Conservation (phyloP, 2,888 invertebrate species). For the Drosophila anceps region DNA sequence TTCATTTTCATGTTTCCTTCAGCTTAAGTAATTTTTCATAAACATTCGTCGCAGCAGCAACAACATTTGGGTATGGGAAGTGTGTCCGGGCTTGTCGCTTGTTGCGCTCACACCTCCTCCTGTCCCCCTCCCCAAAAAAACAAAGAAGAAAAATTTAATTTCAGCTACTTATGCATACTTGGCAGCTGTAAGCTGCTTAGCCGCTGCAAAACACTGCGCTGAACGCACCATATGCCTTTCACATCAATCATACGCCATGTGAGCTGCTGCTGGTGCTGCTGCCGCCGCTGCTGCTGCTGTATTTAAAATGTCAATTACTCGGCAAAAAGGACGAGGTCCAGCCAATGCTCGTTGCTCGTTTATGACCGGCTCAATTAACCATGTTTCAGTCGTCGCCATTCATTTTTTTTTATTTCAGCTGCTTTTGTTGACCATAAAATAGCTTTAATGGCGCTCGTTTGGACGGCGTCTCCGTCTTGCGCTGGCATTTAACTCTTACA, state of each 20-base stretch:
- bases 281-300: conserved; percentile 18
- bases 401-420: conserved; percentile 39
- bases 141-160: conserved; percentile 62
- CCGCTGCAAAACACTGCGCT: conserved; percentile 13
- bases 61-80: too few relatives aligned
- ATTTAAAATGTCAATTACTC: conserved; percentile 51
- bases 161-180: conserved; percentile 72
- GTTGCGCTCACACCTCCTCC: conserved; percentile 50
- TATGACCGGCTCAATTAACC: conserved; percentile 59
- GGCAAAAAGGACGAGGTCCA: conserved; percentile 12
- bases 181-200: conserved; percentile 71
- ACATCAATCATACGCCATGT: conserved; percentile 69
- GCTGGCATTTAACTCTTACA: conserved; percentile 73
- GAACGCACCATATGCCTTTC: conserved; percentile 38
- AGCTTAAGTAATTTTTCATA: conserved; percentile 80
- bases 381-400: conserved; percentile 25
- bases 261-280: conserved; percentile 30
- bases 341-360: conserved; percentile 30
- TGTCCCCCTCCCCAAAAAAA: too few relatives aligned
- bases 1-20: conserved; percentile 76
- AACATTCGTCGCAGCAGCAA: conserved; percentile 46
- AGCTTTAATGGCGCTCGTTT: conserved; percentile 76
- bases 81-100: conserved; percentile 28
- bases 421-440: conserved; percentile 70
- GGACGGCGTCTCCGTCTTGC: conserved; percentile 40